Conservation (phyloP, 2,797 vertebrate genomes). For the Euphonia xanthogaster region DNA sequence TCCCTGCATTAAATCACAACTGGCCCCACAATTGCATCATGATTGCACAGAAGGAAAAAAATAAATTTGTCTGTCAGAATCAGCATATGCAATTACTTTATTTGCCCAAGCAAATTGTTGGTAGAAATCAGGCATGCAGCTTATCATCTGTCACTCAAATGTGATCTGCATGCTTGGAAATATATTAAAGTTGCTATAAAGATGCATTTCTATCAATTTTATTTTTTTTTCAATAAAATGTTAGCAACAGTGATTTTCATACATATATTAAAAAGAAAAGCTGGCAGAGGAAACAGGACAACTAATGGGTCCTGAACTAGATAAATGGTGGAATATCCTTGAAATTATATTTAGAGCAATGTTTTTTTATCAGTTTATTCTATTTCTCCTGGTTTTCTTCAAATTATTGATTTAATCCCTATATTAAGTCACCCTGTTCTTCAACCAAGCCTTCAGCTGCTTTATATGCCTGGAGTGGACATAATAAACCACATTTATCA, state of each 20-base stretch:
- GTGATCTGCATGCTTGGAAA: not conserved
- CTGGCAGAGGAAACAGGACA: not conserved
- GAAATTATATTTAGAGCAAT: not conserved
- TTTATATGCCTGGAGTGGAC: not conserved
- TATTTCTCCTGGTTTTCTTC: not conserved
- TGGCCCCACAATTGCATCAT: not conserved
- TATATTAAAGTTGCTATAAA: not conserved
- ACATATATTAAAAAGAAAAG: not conserved
- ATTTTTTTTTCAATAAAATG: not conserved
- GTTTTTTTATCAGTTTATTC: not conserved
- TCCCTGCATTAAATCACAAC: not conserved
- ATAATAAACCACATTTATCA: not conserved
- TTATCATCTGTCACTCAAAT: not conserved
- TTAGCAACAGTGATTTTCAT: not conserved
- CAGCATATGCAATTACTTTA: not conserved
- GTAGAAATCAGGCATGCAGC: not conserved
- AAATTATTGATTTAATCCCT: not conserved
- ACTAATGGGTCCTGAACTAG: not conserved
- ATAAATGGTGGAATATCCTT: not conserved
- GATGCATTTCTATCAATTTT: not conserved
- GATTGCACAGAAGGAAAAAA: not conserved
- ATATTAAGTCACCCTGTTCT: not conserved
- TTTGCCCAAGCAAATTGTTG: constrained; percentile 10
- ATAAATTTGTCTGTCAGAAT: constrained; percentile 10
- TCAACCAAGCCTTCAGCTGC: not conserved